Evolutionary conservation across 2,797 vertebrate species (phyloP).

Genomic region (Danio albolineatus): DNA sequence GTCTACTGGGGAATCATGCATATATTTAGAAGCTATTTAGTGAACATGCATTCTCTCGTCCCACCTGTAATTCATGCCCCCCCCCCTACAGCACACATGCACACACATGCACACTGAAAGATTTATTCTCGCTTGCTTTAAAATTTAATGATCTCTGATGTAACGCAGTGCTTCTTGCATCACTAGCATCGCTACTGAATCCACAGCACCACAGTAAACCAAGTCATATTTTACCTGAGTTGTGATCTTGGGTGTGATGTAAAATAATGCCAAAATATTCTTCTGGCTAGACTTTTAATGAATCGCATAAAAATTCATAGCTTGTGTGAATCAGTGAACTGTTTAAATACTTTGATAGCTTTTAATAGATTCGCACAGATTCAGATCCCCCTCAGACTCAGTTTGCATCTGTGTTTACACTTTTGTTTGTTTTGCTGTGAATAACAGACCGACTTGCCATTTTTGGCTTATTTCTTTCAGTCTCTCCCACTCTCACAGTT

Average conservation of each 20-base stretch:
- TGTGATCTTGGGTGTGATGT: background rate
- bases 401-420: constrained; percentile 36
- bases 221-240: background rate
- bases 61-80: background rate
- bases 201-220: background rate
- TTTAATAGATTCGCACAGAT: constrained; percentile 24
- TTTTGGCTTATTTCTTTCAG: constrained; percentile 24
- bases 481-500: constrained; percentile 39
- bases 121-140: constrained; percentile 22
- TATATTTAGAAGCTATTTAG: constrained; percentile 60
- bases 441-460: constrained; percentile 22
- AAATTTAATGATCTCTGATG: constrained; percentile 39
- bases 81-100: background rate
- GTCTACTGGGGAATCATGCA: constrained; percentile 52
- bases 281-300: background rate
- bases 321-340: background rate
- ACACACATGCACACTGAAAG: background rate
- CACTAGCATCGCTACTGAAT: background rate
- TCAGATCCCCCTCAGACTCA: constrained; percentile 3
- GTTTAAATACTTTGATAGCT: background rate
- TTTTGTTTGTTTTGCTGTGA: constrained; percentile 24
- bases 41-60: constrained; percentile 29
- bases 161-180: background rate
- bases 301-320: background rate
- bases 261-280: background rate